Conservation (phyloP, 2,888 invertebrate species). For the Nomada flava region DNA sequence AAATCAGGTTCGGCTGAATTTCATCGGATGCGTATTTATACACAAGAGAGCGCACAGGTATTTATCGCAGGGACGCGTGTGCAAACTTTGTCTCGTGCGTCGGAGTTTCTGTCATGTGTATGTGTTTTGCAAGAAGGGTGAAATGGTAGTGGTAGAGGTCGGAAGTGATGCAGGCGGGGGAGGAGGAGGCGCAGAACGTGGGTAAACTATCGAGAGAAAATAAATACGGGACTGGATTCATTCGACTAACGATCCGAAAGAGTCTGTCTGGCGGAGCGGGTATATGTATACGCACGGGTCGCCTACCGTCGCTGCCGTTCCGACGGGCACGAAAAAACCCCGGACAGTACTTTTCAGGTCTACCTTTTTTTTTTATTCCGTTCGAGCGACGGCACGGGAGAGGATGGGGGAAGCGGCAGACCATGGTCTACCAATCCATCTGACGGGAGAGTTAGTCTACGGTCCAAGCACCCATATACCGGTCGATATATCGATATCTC, state of each 20-base stretch:
- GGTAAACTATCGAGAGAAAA: slow-evolving; percentile 66
- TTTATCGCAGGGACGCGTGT: slow-evolving; percentile 55
- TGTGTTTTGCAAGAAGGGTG: slow-evolving; percentile 23
- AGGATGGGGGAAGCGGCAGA: slow-evolving; percentile 6
- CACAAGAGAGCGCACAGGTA: slow-evolving; percentile 43
- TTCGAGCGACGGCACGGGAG: slow-evolving; percentile 37
- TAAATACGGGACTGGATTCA: slow-evolving; percentile 68
- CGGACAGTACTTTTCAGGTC: slow-evolving; percentile 59
- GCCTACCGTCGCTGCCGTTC: slow-evolving; percentile 43
- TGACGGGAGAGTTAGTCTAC: slow-evolving; percentile 33
- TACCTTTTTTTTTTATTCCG: slow-evolving; percentile 59
- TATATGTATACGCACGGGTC: slow-evolving; percentile 28
- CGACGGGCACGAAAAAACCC: slow-evolving; percentile 30
- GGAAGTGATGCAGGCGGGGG: neutral
- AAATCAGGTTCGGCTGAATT: slow-evolving; percentile 58
- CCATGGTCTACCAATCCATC: slow-evolving; percentile 43
- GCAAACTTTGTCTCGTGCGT: slow-evolving; percentile 40
- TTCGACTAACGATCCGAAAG: slow-evolving; percentile 64
- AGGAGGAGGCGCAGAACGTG: slow-evolving; percentile 36
- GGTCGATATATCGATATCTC: slow-evolving; percentile 51
- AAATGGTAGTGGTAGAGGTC: neutral
- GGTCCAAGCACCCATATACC: neutral
- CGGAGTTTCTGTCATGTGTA: slow-evolving; percentile 10
- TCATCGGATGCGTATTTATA: slow-evolving; percentile 56
- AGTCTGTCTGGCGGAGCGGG: slow-evolving; percentile 31